Conservation (phyloP, 2,797 vertebrate genomes). For the Mormyrus hasselquistii region DNA sequence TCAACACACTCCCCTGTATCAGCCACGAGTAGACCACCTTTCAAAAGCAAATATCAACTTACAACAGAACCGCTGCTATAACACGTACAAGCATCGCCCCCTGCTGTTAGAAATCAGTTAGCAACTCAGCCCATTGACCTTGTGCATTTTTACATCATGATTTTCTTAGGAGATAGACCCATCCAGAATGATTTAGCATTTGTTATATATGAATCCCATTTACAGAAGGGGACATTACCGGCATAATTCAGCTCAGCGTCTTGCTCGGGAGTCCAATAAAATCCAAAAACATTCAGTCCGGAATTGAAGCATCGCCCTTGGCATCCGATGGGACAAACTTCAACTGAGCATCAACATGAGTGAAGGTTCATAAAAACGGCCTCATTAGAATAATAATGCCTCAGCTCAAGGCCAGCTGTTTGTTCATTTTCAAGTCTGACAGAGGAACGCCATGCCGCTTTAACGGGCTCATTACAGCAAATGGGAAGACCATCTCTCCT, state of each 20-base stretch:
- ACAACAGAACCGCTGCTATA: not conserved
- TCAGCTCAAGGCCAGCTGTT: slow-evolving; percentile 3
- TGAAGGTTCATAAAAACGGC: slow-evolving; percentile 6
- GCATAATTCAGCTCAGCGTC: not conserved
- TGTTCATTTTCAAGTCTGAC: not conserved
- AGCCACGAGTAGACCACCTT: not conserved
- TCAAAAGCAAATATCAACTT: not conserved
- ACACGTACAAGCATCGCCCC: not conserved
- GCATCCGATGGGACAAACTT: not conserved
- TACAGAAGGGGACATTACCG: not conserved
- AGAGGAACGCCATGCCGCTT: not conserved
- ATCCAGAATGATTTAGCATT: not conserved
- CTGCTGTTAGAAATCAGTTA: slow-evolving; percentile 13
- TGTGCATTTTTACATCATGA: not conserved
- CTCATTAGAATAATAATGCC: slow-evolving; percentile 1
- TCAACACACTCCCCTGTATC: not conserved
- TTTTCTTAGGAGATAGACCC: not conserved
- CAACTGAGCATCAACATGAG: not conserved
- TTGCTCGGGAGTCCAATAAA: not conserved
- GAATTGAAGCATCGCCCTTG: not conserved
- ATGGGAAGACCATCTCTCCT: not conserved
- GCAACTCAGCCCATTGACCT: not conserved
- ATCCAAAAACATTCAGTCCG: not conserved
- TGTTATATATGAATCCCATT: slow-evolving; percentile 6
- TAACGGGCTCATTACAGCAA: not conserved